Conservation (phyloP, 2,113 vertebrate species). For the Salvator merianae region DNA sequence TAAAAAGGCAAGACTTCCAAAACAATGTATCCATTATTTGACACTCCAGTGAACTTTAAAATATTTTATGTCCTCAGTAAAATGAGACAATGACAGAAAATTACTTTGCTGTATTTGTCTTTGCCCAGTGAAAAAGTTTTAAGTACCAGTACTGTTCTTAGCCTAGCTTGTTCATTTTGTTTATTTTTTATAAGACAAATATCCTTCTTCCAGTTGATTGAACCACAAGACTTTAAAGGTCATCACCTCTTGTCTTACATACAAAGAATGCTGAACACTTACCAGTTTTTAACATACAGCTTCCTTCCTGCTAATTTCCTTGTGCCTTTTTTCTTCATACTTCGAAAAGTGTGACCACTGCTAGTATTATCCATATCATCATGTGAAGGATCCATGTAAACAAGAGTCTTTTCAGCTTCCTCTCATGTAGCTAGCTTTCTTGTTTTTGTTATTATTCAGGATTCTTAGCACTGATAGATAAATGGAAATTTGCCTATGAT, state of each 20-base stretch:
- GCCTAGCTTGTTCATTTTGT: neutral
- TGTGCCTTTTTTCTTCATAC: neutral
- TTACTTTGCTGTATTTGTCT: slow-evolving; percentile 12
- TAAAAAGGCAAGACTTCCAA: slow-evolving; percentile 46
- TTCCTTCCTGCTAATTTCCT: neutral
- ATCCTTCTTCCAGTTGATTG: neutral
- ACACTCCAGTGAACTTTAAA: slow-evolving; percentile 49
- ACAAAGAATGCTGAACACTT: neutral
- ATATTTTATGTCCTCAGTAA: slow-evolving; percentile 58
- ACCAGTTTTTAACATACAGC: neutral
- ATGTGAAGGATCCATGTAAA: too few species aligned
- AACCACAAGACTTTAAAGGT: neutral
- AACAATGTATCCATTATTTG: slow-evolving; percentile 48
- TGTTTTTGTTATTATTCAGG: neutral
- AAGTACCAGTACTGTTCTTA: neutral
- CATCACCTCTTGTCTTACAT: neutral
- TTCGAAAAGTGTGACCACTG: neutral
- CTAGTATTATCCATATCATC: neutral
- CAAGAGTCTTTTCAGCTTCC: neutral
- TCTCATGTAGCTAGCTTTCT: neutral
- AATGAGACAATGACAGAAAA: slow-evolving; percentile 16
- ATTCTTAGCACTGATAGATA: neutral
- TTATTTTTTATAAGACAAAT: neutral
- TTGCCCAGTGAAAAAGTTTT: neutral
- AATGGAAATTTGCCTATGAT: too few species aligned